These are phyloP conservation scores for Cyclophora albipunctata DNA, from an alignment of 2,888 invertebrate genomes.

Conservation along the genomic window DNA sequence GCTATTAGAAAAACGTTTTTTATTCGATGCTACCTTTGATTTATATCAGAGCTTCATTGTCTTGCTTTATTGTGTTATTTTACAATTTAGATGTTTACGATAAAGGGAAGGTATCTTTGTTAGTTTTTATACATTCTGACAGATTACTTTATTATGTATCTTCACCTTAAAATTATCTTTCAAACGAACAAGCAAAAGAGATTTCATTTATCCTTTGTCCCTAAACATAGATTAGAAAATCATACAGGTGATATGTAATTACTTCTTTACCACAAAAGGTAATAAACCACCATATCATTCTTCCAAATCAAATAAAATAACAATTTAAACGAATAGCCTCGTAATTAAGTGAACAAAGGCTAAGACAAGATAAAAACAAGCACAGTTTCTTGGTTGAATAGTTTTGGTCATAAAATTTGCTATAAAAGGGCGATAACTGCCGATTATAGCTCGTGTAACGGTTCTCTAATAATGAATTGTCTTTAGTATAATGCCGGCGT, in stretches of 20 bases:
- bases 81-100: too few species aligned
- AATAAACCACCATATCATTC: too few species aligned
- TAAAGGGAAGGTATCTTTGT: too few species aligned
- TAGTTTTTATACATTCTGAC: too few species aligned
- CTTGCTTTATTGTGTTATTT: too few species aligned
- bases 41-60: not conserved
- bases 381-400: constrained; percentile 68
- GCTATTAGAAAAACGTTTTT: constrained; percentile 11
- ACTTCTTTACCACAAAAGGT: too few species aligned
- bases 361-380: constrained; percentile 51
- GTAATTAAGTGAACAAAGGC: constrained; percentile 59
- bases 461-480: constrained; percentile 75
- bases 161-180: too few species aligned
- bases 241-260: too few species aligned
- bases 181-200: too few species aligned
- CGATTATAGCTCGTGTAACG: constrained; percentile 68
- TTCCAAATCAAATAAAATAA: not conserved
- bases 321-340: not conserved
- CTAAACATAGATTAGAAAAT: too few species aligned
- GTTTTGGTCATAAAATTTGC: constrained; percentile 71
- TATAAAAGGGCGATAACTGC: constrained; percentile 75
- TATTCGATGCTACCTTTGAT: constrained; percentile 3
- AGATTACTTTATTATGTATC: too few species aligned
- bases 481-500: constrained; percentile 67
- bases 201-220: too few species aligned